Evolutionary conservation across 2,797 vertebrate genomes (phyloP), one percentile per base, ranked within the genome.

Genomic region (Pyrocephalus nanus): DNA sequence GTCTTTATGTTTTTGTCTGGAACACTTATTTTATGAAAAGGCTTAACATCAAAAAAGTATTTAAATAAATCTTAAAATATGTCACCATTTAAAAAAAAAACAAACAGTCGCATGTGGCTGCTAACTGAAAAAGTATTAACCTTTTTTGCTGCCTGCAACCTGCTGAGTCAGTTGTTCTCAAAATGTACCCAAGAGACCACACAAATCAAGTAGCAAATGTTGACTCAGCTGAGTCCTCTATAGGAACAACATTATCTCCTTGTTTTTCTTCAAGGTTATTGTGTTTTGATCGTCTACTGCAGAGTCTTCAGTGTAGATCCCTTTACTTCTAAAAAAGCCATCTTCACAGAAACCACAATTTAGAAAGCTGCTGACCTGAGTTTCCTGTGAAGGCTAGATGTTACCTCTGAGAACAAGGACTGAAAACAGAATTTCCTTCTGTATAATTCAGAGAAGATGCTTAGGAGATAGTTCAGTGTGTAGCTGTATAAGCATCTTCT

Each of bases 31-130:
- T 89, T 45, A 48, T 85, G 40, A 38, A 48, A 70, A 87, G 18
- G 7, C 20, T 70, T n/a, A 75, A 30, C 43, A 58, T 67, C 11
- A 77, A 50, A 84, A 34, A 58, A 42, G 3, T 16, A 0, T 72
- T 85, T 78, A 53, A 74, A 45, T 12, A 73, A 75, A 34, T 72
- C 7, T 82, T 71, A 32, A 92, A 93, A 70, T 84, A 29, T 6
- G 26, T 78, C 23, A 34, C 10, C 38, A 19, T n/a, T 60, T 7
- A 27, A 29, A 32, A 61, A 51, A 45, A 29, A 29, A n/a, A 26
- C n/a, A 34, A 6, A 7, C 1, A 14, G 32, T 53, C 19, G 4
- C 0, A 0, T 57, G 22, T 72, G 32, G 19, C 70, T 25, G 18
- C 32, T 36, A 50, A 73, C 57, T 65, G 22, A 48, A 29, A 26